phyloP scores from a whole-genome alignment of 2,888 invertebrate genomes.

The Cinara cedri region DNA sequence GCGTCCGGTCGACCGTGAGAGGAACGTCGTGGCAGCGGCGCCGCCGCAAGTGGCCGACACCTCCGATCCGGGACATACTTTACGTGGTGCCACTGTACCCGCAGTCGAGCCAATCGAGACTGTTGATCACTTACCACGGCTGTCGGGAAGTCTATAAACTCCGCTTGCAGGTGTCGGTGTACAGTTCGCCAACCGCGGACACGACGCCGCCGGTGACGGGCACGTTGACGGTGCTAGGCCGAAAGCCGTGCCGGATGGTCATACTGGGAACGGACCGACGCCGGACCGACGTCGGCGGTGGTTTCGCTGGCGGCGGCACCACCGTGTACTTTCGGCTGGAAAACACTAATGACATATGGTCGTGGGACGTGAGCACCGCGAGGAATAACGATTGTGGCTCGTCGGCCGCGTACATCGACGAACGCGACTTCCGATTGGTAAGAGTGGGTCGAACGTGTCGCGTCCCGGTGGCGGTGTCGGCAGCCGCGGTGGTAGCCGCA shows the following conservation, averaged over 20 bases:
- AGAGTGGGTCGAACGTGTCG: conserved; percentile 29
- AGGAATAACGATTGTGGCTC: neutral
- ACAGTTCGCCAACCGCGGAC: neutral
- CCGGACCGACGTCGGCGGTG: neutral
- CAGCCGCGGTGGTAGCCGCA: neutral
- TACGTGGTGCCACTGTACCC: conserved; percentile 11
- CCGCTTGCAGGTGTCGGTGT: neutral
- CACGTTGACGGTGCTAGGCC: neutral
- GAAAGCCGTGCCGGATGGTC: conserved; percentile 36
- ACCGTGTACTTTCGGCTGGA: conserved; percentile 26
- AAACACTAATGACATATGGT: conserved; percentile 43
- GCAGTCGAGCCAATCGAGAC: neutral
- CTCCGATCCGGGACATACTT: conserved; percentile 17
- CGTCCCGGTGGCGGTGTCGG: conserved; percentile 4
- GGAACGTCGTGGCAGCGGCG: neutral
- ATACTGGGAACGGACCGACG: conserved; percentile 37
- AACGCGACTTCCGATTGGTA: conserved; percentile 24
- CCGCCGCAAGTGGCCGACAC: neutral
- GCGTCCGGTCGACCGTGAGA: too few species aligned
- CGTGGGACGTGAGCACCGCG: conserved; percentile 8
- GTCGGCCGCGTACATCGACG: neutral
- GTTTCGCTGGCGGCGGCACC: conserved; percentile 5
- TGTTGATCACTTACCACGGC: conserved; percentile 33
- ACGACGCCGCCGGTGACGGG: neutral
- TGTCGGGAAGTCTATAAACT: conserved; percentile 26